phyloP scores from a whole-genome alignment of 2,113 vertebrate species.

The Camelus bactrianus region DNA sequence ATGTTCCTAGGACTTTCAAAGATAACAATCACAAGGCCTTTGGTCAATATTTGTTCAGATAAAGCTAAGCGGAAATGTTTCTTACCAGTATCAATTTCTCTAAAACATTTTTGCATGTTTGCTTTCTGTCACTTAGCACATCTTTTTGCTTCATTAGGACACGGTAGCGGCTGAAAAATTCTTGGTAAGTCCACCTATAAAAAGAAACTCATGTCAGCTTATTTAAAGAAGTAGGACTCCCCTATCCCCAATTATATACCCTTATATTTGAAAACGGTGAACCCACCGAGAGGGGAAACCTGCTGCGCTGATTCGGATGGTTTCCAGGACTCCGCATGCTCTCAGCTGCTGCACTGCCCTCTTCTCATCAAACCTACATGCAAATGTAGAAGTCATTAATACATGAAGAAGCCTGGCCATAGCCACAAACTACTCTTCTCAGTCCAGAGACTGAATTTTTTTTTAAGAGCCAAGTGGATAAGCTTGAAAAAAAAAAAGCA shows the following conservation, averaged over 20 bases:
- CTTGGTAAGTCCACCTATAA: conserved; percentile 98
- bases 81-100: conserved; percentile 96
- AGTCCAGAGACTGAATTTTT: background rate
- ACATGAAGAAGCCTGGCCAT: background rate
- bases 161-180: conserved; percentile 99
- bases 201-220: conserved; percentile 60
- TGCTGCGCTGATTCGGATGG: conserved; percentile 97
- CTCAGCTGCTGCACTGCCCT: conserved; percentile 98
- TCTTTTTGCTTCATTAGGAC: conserved; percentile 99
- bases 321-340: conserved; percentile 98
- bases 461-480: background rate
- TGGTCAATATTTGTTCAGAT: background rate
- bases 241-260: background rate
- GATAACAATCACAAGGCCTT: conserved; percentile 28
- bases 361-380: conserved; percentile 95
- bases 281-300: conserved; percentile 97
- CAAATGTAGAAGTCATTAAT: conserved; percentile 11
- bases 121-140: conserved; percentile 94
- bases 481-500: background rate
- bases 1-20: background rate
- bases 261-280: background rate
- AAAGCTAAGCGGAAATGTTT: conserved; percentile 45
- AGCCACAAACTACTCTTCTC: background rate
- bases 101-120: conserved; percentile 97
- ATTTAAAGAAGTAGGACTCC: background rate